Evolutionary conservation across 1,140 invertebrate genomes (phyloP).

Genomic region (Zelostemma sp.): DNA sequence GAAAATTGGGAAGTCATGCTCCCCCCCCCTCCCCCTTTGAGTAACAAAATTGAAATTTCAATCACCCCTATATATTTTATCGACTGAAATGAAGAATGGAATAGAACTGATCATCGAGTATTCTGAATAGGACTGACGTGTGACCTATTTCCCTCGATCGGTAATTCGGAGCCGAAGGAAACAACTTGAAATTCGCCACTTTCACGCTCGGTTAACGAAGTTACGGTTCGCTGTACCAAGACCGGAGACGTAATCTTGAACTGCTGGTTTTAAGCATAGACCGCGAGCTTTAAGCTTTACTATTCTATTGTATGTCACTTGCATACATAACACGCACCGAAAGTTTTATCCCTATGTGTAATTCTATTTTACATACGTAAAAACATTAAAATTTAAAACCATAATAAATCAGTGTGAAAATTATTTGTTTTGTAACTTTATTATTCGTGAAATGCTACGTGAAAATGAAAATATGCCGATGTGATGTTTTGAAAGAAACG

Average conservation of each 20-base stretch:
- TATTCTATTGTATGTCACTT: conserved; percentile 29
- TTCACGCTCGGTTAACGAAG: conserved; percentile 49
- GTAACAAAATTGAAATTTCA: too few species aligned
- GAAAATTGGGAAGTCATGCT: too few species aligned
- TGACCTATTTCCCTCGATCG: conserved; percentile 8
- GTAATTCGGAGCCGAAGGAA: conserved; percentile 22
- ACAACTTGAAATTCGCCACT: conserved; percentile 47
- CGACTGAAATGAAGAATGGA: background rate
- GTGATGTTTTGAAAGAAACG: too few species aligned
- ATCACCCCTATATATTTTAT: too few species aligned
- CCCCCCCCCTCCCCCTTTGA: too few species aligned
- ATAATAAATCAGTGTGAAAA: too few species aligned
- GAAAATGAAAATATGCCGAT: too few species aligned
- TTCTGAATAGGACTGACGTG: conserved; percentile 1
- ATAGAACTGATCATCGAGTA: background rate
- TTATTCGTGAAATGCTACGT: background rate
- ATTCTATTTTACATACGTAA: conserved; percentile 34
- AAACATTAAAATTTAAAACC: too few species aligned
- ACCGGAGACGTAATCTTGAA: conserved; percentile 42
- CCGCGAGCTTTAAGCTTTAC: conserved; percentile 25
- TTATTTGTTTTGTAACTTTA: background rate
- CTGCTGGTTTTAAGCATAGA: conserved; percentile 35
- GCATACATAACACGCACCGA: conserved; percentile 34
- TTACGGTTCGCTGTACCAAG: conserved; percentile 34
- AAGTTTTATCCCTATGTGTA: conserved; percentile 4